A percentile compares a stretch with the other conserved stretches of the same genome.
These are phyloP conservation scores for Alitta virens DNA, from an alignment of 2,888 invertebrate species.

Conservation along the genomic window DNA sequence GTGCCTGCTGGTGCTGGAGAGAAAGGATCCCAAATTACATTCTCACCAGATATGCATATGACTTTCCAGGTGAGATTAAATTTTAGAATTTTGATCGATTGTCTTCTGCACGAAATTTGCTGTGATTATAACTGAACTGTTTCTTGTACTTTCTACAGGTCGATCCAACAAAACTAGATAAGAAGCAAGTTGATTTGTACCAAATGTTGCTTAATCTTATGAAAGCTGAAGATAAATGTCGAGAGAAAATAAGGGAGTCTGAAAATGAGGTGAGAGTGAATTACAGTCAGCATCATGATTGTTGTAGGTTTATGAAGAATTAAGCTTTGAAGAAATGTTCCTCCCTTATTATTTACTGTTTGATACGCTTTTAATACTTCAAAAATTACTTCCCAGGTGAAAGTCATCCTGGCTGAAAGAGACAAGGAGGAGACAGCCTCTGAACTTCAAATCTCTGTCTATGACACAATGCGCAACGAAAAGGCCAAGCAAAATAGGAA, in stretches of 20 bases:
- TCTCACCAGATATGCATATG: conserved; percentile 50
- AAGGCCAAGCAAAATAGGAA: conserved; percentile 55
- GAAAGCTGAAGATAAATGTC: conserved; percentile 47
- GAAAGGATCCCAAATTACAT: conserved; percentile 50
- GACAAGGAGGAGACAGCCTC: conserved; percentile 50
- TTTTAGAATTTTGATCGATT: not conserved
- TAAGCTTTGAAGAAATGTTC: no score
- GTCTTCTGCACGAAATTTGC: no score
- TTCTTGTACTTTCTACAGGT: conserved; percentile 36
- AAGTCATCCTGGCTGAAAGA: conserved; percentile 49
- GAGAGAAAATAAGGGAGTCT: conserved; percentile 48
- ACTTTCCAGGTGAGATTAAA: conserved; percentile 49
- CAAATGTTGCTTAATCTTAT: conserved; percentile 49
- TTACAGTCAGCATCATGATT: no score
- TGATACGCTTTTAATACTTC: no score
- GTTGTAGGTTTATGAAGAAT: no score
- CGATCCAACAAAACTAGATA: conserved; percentile 41
- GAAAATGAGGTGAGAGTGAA: conserved; percentile 51
- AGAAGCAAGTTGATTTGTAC: conserved; percentile 56
- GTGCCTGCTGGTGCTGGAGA: conserved; percentile 55
- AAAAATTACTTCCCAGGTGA: no score
- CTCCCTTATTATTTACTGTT: no score
- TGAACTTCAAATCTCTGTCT: conserved; percentile 54
- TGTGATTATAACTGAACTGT: no score
- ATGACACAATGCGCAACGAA: conserved; percentile 56